phyloP scores from a whole-genome alignment of 2,113 vertebrate genomes.

The Sander vitreus region DNA sequence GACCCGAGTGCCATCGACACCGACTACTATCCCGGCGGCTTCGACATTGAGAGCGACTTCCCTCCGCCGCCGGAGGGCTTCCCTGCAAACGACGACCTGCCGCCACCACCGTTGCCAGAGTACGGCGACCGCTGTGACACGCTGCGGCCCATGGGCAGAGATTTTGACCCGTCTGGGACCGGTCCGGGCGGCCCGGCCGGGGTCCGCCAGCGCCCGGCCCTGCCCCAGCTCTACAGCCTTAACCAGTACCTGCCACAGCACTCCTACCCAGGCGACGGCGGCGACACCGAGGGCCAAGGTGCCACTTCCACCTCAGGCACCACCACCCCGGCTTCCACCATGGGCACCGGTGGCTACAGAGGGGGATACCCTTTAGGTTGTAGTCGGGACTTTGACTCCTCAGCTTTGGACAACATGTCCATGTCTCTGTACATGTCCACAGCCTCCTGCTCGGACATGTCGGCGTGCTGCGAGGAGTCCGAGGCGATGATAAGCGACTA shows the following conservation, averaged over 20 bases:
- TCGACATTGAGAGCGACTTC: slow-evolving; percentile 98
- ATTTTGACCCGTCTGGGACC: slow-evolving; percentile 82
- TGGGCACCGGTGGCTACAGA: slow-evolving; percentile 82
- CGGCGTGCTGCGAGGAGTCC: slow-evolving; percentile 95
- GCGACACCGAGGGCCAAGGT: slow-evolving; percentile 85
- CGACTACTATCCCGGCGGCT: slow-evolving; percentile 98
- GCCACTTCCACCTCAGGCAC: slow-evolving; percentile 61
- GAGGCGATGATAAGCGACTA: slow-evolving; percentile 98
- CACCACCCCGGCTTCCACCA: slow-evolving; percentile 73
- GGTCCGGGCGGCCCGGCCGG: slow-evolving; percentile 82
- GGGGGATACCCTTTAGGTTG: slow-evolving; percentile 88
- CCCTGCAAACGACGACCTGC: slow-evolving; percentile 91
- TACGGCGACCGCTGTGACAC: slow-evolving; percentile 91
- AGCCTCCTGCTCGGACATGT: slow-evolving; percentile 98
- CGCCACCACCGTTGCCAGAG: slow-evolving; percentile 90
- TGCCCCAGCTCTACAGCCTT: slow-evolving; percentile 91
- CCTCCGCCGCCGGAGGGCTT: slow-evolving; percentile 96
- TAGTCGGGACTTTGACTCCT: slow-evolving; percentile 88
- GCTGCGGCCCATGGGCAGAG: slow-evolving; percentile 87
- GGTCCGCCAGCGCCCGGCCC: slow-evolving; percentile 86
- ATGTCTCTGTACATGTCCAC: slow-evolving; percentile 93
- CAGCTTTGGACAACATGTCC: slow-evolving; percentile 90
- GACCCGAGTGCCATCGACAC: slow-evolving; percentile 94
- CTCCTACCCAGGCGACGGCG: slow-evolving; percentile 88
- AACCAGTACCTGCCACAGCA: slow-evolving; percentile 94